Evolutionary conservation across 2,113 vertebrate species (phyloP), one percentile per base, ranked within the genome.

Genomic region (Addax nasomaculatus): DNA sequence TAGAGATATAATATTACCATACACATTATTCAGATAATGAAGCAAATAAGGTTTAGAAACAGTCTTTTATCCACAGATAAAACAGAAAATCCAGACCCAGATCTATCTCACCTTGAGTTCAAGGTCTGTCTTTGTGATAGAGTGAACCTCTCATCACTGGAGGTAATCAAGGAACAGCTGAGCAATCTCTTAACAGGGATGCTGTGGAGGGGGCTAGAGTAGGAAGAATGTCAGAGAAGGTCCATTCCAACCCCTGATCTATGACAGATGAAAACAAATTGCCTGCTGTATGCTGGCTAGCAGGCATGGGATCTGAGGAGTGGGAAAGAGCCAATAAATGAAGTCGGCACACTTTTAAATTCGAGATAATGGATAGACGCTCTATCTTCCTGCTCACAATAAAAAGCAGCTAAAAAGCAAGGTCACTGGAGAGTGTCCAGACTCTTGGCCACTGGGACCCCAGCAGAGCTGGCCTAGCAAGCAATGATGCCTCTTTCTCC

Each of bases 41-140:
- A 55, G 64, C 51, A 96, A 91, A 89, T 10, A 39, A 91, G 81
- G 60, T 57, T 93, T 89, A 70, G 58, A 97, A 90, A 93, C 39
- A 76, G 21, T 36, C 43, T 83, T 84, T 45, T 45, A 45, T 60
- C 85, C 7, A 67, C 43, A 39, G 58, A 47, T 49, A 58, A 85
- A 96, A 86, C 2, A 45, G 23, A 95, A 83, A 83, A 96, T 39
- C 76, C 64, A 94, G 90, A 85, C 6, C 27, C 49, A 94, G 36
- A n/a, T 43, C 47, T 9, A 49, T 47, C 55, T 64, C 49, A 58
- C 14, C 29, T 73, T 57, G 62, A 90, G 19, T 30, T 36, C 49
- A 92, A 93, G 33, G 8, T 55, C 36, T 47, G 39, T 88, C 53
- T 45, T 36, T 49, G 25, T 78, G 30, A 90, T 17, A 36, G 2